Percentiles rank a stretch among this genome's conserved stretches.
These are phyloP conservation scores for Ashinkailepas kermadecensis DNA, from an alignment of 2,888 invertebrate species.

Conservation along the genomic window DNA sequence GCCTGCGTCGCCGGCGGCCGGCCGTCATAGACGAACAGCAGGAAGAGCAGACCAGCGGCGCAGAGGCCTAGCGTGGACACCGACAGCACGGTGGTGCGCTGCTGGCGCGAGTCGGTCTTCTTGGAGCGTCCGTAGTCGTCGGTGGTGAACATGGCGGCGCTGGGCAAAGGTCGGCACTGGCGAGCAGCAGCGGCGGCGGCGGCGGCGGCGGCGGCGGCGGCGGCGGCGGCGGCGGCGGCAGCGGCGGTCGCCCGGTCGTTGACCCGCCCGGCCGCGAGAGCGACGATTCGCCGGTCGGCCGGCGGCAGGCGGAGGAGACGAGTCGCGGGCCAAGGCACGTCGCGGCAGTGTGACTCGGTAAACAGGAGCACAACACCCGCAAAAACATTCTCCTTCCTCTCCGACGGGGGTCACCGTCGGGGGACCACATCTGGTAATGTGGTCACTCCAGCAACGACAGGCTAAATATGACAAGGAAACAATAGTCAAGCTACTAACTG, in stretches of 20 bases:
- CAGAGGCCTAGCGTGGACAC: not conserved
- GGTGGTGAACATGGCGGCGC: not conserved
- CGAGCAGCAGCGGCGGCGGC: not conserved
- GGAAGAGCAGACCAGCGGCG: not conserved
- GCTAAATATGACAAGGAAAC: no score
- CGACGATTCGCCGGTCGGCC: no score
- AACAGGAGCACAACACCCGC: no score
- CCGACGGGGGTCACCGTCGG: no score
- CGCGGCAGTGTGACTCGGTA: no score
- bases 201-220: not conserved
- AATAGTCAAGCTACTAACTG: no score
- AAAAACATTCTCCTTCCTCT: no score
- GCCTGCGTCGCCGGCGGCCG: not conserved
- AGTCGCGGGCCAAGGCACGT: no score
- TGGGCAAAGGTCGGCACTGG: not conserved
- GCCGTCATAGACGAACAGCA: not conserved
- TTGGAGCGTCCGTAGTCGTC: constrained; percentile 15
- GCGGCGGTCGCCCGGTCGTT: not conserved
- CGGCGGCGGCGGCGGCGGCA: not conserved
- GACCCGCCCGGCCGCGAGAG: no score
- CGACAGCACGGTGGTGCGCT: not conserved
- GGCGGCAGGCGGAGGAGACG: no score
- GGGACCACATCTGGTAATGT: no score
- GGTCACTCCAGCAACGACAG: no score
- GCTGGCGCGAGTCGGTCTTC: not conserved